These are phyloP conservation scores for Haliclona indistincta DNA, from an alignment of 37 sponge, comb jelly and placozoan species.

Conservation along the genomic window DNA sequence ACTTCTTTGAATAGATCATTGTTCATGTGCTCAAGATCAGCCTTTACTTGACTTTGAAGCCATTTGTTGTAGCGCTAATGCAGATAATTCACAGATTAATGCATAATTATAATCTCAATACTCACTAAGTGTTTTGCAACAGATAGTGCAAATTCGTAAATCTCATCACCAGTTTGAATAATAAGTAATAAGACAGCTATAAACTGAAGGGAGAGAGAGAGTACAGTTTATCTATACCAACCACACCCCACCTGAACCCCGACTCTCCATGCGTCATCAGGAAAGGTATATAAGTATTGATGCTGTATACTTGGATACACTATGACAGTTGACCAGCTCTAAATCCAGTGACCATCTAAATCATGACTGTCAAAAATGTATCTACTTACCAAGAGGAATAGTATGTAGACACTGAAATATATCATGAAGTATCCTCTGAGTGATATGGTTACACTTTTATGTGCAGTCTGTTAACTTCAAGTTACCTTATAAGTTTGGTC, in stretches of 20 bases:
- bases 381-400: slow-evolving; percentile 46
- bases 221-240: not conserved
- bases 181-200: slow-evolving; percentile 12
- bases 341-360: not conserved
- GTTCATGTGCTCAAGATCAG: slow-evolving; percentile 15
- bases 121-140: slow-evolving; percentile 25
- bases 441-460: not conserved
- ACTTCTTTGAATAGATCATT: not conserved
- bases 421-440: slow-evolving; percentile 15
- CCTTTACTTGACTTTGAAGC: not conserved
- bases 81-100: too few species aligned
- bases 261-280: slow-evolving; percentile 39
- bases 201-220: slow-evolving; percentile 2
- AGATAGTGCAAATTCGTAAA: slow-evolving; percentile 10
- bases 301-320: slow-evolving; percentile 29
- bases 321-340: slow-evolving; percentile 26
- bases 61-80: slow-evolving; percentile 4
- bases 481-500: slow-evolving; percentile 39
- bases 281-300: slow-evolving; percentile 21
- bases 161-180: slow-evolving; percentile 19
- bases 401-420: slow-evolving; percentile 6
- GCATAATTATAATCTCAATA: not conserved
- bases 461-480: not conserved
- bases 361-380: not conserved
- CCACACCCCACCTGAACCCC: not conserved